Evolutionary conservation across 2,888 invertebrate genomes (phyloP).

Genomic region (Thymelicus acteon): DNA sequence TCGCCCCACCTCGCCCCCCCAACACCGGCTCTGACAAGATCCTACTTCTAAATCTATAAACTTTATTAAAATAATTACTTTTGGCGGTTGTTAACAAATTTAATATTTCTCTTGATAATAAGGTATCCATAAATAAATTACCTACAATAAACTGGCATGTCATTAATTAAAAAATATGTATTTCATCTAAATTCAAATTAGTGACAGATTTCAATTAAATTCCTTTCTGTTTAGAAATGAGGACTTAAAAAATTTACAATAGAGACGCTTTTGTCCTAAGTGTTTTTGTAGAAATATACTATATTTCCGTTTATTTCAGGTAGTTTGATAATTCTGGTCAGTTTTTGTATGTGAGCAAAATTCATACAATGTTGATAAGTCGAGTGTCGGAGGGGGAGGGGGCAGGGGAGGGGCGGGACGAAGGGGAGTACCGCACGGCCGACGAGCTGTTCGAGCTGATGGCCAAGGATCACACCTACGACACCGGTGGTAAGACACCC

Average conservation of each 20-base stretch:
- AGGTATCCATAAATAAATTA: no score
- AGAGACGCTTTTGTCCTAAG: constrained; percentile 58
- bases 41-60: no score
- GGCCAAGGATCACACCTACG: constrained; percentile 57
- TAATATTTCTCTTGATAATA: no score
- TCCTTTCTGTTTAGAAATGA: constrained; percentile 32
- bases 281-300: constrained; percentile 62
- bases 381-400: constrained; percentile 57
- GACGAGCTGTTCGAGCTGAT: constrained; percentile 66
- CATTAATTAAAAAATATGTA: constrained; percentile 10
- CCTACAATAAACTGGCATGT: constrained; percentile 1
- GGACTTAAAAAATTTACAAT: constrained; percentile 60
- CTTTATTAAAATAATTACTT: no score
- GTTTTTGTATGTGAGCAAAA: constrained; percentile 25
- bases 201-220: constrained; percentile 23
- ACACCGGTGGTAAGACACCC: constrained; percentile 51
- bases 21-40: no score
- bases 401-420: constrained; percentile 44
- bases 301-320: constrained; percentile 47
- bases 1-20: no score
- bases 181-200: constrained; percentile 27
- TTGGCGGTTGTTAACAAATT: no score
- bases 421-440: constrained; percentile 52
- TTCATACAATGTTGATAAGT: constrained; percentile 66
- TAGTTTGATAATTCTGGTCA: constrained; percentile 15